These are phyloP conservation scores for Urocyon cinereoargenteus DNA, from an alignment of 2,797 vertebrate genomes.

Conservation along the genomic window DNA sequence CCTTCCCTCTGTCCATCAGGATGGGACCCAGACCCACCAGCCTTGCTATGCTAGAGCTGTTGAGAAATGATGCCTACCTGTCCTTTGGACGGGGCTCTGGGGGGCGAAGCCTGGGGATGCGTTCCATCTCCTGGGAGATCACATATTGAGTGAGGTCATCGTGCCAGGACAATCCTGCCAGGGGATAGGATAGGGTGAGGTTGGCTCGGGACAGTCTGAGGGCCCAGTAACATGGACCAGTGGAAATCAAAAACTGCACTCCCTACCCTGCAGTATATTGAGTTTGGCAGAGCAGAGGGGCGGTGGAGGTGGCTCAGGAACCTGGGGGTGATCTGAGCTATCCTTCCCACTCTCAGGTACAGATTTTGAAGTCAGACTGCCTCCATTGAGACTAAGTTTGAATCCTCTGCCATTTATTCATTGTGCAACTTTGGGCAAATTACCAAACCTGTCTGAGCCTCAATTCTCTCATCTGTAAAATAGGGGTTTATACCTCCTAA, in stretches of 20 bases:
- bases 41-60: not conserved
- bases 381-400: not conserved
- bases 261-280: not conserved
- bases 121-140: slow-evolving; percentile 97
- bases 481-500: not conserved
- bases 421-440: not conserved
- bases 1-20: not conserved
- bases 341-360: not conserved
- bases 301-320: not conserved
- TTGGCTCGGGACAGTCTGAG: not conserved
- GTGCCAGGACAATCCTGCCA: slow-evolving; percentile 96
- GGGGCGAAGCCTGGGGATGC: slow-evolving; percentile 91
- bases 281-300: not conserved
- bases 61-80: slow-evolving; percentile 85
- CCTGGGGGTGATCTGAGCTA: not conserved
- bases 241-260: not conserved
- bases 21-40: not conserved
- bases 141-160: slow-evolving; percentile 97
- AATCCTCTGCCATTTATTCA: not conserved
- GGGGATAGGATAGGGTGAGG: not conserved
- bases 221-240: not conserved
- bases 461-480: not conserved
- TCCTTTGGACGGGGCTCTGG: slow-evolving; percentile 84
- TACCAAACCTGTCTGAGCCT: not conserved
- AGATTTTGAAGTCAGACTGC: not conserved